Evolutionary conservation across 2,113 vertebrate species (phyloP), one percentile per base, ranked within the genome.

Genomic region (Beaufortia kweichowensis): DNA sequence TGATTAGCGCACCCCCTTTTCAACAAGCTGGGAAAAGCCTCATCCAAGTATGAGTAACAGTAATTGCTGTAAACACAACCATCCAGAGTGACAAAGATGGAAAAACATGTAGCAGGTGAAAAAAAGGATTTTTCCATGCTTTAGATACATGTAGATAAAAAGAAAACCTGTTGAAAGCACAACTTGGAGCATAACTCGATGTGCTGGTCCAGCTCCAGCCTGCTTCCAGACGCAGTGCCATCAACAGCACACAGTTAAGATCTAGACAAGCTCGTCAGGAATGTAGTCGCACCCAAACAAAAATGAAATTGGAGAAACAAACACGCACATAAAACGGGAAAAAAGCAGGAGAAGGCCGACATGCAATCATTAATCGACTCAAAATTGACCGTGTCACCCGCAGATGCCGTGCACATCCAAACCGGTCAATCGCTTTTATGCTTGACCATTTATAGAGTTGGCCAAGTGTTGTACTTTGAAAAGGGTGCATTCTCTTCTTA

Each of bases 201-300:
- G 43, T 31, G 19, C 66, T 69, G 66, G 66, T 26, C 55, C 29
- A 35, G 29, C 19, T 46, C 11, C 17, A 10, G 2, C 6, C 48
- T 55, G n/a, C 67, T 31, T 31, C 41, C 43, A 73, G 35, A 61
- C 9, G 15, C 23, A 8, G 56, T 61, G 21, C 35, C 35, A 74
- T 74, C 28, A 73, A 31, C 2, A 50, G 59, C 48, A 41, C 35
- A 19, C 76, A 65, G 59, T 59, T 75, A 63, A 39, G 33, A 79
- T 76, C 65, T 59, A 55, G 39, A 79, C 11, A 82, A 76, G 65
- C 77, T 76, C 14, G 72, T 63, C 41, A 75, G 81, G 81, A 82
- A 82, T 79, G 77, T 15, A n/a, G 50, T 43, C 23, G 3, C 59
- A 79, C 78, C 72, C 64, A 72, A 82, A 78, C 73, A 72, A 70